A percentile compares a stretch with the other conserved stretches of the same genome.
phyloP scores from a whole-genome alignment of 2,113 vertebrate species.

The Guaruba guarouba region DNA sequence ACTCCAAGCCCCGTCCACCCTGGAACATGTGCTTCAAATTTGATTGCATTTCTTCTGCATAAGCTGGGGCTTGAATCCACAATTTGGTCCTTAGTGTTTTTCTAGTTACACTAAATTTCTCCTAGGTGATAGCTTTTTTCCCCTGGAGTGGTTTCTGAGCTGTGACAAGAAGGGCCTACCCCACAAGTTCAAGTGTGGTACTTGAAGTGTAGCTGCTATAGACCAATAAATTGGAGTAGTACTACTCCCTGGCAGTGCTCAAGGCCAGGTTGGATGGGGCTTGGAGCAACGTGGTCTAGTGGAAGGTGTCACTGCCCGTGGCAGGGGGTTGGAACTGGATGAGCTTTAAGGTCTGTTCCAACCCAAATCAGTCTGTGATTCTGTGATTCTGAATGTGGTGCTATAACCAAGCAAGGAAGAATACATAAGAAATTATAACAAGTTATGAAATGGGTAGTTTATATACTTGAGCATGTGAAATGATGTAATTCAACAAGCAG shows the following conservation, averaged over 20 bases:
- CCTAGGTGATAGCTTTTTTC: neutral
- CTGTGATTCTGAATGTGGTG: neutral
- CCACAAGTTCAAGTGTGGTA: neutral
- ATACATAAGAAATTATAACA: neutral
- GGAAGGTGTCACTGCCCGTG: neutral
- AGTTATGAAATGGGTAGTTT: neutral
- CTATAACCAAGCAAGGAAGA: neutral
- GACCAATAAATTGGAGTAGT: neutral
- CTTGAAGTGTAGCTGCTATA: neutral
- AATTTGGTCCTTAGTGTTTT: neutral
- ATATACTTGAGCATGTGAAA: neutral
- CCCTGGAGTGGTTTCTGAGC: neutral
- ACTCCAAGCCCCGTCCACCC: neutral
- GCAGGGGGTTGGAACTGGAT: neutral
- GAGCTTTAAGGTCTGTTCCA: neutral
- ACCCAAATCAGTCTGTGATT: neutral
- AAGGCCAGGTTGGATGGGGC: neutral
- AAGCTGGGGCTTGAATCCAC: neutral
- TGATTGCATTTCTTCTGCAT: neutral
- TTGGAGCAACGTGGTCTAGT: neutral
- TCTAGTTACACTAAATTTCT: neutral
- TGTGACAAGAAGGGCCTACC: neutral
- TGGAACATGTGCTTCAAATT: neutral
- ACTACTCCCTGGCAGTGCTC: neutral
- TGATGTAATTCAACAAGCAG: neutral